Conservation (phyloP, 1,140 invertebrate species). For the Drosophila chauvacae region DNA sequence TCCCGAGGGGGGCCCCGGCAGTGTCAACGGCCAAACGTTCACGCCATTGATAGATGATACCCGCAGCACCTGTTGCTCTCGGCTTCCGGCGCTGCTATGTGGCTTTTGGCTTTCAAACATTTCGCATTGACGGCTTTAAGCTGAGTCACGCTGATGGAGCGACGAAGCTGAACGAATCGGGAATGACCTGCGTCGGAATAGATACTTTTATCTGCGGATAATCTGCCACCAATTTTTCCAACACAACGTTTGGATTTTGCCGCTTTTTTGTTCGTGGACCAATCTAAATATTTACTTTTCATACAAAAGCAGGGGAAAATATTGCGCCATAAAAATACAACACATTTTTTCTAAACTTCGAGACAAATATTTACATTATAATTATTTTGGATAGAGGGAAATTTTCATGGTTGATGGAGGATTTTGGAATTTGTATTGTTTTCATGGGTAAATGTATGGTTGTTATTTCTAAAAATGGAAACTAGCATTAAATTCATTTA, state of each 20-base stretch:
- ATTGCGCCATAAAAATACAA: slow-evolving; percentile 11
- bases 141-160: slow-evolving; percentile 44
- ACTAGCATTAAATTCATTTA: too few relatives aligned
- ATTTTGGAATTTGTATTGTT: slow-evolving; percentile 1
- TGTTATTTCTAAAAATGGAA: slow-evolving; percentile 1
- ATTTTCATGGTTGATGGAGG: neutral
- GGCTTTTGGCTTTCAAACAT: slow-evolving; percentile 26
- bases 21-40: slow-evolving; percentile 47
- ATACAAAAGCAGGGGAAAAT: slow-evolving; percentile 11
- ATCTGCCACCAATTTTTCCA: slow-evolving; percentile 1
- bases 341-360: slow-evolving; percentile 1
- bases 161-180: slow-evolving; percentile 2
- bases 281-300: slow-evolving; percentile 37
- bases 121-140: slow-evolving; percentile 40
- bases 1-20: slow-evolving; percentile 8
- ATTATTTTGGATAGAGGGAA: neutral
- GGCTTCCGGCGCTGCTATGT: slow-evolving; percentile 12
- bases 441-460: neutral
- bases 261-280: neutral
- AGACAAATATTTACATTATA: slow-evolving; percentile 26
- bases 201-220: slow-evolving; percentile 14
- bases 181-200: slow-evolving; percentile 21
- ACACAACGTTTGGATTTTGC: neutral
- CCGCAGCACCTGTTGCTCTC: slow-evolving; percentile 61
- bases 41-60: slow-evolving; percentile 60